A percentile compares a stretch with the other conserved stretches of the same genome.
Evolutionary conservation across 1,140 invertebrate genomes (phyloP).

Genomic region (Drosophila orena): DNA sequence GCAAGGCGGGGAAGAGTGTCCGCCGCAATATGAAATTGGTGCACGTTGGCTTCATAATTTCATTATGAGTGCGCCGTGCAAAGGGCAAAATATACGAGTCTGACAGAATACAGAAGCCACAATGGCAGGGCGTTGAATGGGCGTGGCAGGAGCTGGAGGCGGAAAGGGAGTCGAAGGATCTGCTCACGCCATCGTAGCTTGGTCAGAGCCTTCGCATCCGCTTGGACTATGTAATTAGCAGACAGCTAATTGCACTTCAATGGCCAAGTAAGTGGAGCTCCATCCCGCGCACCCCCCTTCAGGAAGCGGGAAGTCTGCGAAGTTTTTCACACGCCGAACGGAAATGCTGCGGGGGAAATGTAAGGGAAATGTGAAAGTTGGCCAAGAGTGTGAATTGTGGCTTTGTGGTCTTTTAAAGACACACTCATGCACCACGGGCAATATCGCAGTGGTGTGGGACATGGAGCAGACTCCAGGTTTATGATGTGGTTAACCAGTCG

Average conservation of each 20-base stretch:
- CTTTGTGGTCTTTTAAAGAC: slow-evolving; percentile 51
- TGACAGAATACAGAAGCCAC: slow-evolving; percentile 34
- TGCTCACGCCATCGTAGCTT: slow-evolving; percentile 23
- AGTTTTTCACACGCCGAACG: slow-evolving; percentile 61
- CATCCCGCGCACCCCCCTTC: background rate
- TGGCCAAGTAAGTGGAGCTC: slow-evolving; percentile 53
- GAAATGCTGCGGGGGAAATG: slow-evolving; percentile 27
- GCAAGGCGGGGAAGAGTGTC: background rate
- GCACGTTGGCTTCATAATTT: slow-evolving; percentile 80
- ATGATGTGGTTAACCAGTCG: slow-evolving; percentile 44
- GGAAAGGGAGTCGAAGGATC: too few species aligned
- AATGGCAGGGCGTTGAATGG: slow-evolving; percentile 1
- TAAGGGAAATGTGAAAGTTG: slow-evolving; percentile 57
- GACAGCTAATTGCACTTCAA: slow-evolving; percentile 78
- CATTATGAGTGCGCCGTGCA: slow-evolving; percentile 65
- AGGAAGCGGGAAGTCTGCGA: slow-evolving; percentile 22
- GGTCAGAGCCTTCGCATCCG: slow-evolving; percentile 40
- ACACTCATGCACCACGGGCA: slow-evolving; percentile 16
- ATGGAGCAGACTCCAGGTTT: slow-evolving; percentile 33
- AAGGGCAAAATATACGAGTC: slow-evolving; percentile 65
- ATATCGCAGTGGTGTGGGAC: background rate
- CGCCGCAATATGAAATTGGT: slow-evolving; percentile 73
- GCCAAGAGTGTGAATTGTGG: slow-evolving; percentile 49
- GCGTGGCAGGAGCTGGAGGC: slow-evolving; percentile 2
- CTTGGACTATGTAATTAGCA: slow-evolving; percentile 74